Conservation (phyloP, 2,888 invertebrate genomes). For the Epinotia bilunana region DNA sequence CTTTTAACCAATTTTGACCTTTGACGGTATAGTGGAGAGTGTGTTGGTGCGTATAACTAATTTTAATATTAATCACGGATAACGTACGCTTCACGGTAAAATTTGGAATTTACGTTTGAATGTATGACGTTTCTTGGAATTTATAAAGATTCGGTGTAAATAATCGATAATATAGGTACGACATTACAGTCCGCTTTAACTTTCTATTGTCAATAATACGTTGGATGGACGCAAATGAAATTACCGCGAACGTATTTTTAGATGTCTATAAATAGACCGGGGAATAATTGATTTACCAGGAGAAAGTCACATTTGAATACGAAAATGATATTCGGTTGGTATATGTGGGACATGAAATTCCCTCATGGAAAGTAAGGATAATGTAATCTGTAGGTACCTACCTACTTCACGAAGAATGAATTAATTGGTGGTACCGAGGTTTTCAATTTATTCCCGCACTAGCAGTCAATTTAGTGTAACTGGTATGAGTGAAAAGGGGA, state of each 20-base stretch:
- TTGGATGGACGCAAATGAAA: background rate
- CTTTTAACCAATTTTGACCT: background rate
- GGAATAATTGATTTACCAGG: background rate
- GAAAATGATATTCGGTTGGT: too few relatives aligned
- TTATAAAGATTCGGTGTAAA: conserved; percentile 61
- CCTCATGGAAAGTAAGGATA: too few relatives aligned
- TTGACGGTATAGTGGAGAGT: background rate
- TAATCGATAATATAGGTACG: conserved; percentile 66
- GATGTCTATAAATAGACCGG: conserved; percentile 8
- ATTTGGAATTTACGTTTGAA: conserved; percentile 7
- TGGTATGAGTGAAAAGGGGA: too few relatives aligned
- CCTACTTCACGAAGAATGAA: too few relatives aligned
- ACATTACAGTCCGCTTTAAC: conserved; percentile 55
- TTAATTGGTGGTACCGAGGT: too few relatives aligned
- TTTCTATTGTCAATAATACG: conserved; percentile 56
- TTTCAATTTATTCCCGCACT: too few relatives aligned
- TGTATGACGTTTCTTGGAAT: conserved; percentile 53
- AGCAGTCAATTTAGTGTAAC: too few relatives aligned
- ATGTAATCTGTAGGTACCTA: too few relatives aligned
- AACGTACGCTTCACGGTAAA: conserved; percentile 34
- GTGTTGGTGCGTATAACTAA: conserved; percentile 10
- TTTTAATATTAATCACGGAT: conserved; percentile 25
- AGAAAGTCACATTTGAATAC: background rate
- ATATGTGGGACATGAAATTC: too few relatives aligned
- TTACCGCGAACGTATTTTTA: conserved; percentile 29